Percentiles rank a stretch among this genome's conserved stretches.
phyloP scores from a whole-genome alignment of 2,113 vertebrate species.

The Carlito syrichta region DNA sequence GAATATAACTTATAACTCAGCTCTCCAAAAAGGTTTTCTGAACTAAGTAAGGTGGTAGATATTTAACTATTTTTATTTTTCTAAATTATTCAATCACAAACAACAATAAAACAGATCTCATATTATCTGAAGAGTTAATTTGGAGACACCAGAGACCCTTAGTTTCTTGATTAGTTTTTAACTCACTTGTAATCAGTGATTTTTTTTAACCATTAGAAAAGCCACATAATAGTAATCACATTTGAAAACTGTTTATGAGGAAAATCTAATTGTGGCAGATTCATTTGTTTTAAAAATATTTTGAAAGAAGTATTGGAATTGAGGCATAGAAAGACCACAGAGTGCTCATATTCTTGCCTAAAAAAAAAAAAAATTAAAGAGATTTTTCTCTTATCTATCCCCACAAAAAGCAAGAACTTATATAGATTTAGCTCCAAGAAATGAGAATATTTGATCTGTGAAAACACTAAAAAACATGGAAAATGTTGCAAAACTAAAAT shows the following conservation, averaged over 20 bases:
- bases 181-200: not conserved
- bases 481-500: not conserved
- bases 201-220: not conserved
- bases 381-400: not conserved
- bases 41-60: not conserved
- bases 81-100: not conserved
- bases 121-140: not conserved
- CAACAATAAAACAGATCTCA: not conserved
- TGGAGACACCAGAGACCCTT: not conserved
- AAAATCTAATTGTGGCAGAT: not conserved
- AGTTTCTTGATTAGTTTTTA: constrained; percentile 33
- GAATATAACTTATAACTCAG: not conserved
- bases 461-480: not conserved
- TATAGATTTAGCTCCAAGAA: not conserved
- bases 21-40: constrained; percentile 9
- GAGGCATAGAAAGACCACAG: not conserved
- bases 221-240: not conserved
- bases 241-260: not conserved
- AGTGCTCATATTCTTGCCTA: not conserved
- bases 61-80: not conserved
- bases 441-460: not conserved
- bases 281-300: not conserved
- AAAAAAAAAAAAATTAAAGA: not conserved
- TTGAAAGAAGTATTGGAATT: not conserved
- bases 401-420: not conserved